A percentile compares a stretch with the other conserved stretches of the same genome.
These are phyloP conservation scores for Characodon lateralis DNA, from an alignment of 2,797 vertebrate species.

Conservation along the genomic window DNA sequence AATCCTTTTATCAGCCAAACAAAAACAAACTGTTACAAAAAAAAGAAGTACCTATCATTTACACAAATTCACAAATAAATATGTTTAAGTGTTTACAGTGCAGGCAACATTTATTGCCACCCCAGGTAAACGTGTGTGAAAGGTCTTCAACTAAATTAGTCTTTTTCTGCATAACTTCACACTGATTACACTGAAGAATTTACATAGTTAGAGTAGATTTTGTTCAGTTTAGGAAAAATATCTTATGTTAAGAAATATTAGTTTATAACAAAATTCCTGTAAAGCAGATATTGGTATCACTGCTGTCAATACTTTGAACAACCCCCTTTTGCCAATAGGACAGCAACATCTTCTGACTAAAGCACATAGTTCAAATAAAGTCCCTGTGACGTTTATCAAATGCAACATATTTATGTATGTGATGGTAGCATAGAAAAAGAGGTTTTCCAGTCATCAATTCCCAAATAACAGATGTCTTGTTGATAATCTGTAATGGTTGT, in stretches of 20 bases:
- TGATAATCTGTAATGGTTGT: not conserved
- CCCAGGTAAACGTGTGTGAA: not conserved
- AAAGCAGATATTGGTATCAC: not conserved
- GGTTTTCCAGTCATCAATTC: not conserved
- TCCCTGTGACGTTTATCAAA: not conserved
- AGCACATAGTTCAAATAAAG: not conserved
- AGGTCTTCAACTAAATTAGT: not conserved
- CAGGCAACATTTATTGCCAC: not conserved
- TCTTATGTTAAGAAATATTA: not conserved
- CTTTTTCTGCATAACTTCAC: not conserved
- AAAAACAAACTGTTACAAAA: constrained; percentile 51
- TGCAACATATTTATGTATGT: not conserved
- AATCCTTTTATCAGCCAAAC: constrained; percentile 59
- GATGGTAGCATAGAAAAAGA: not conserved
- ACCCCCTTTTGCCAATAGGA: not conserved
- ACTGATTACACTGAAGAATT: not conserved
- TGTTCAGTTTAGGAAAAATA: not conserved
- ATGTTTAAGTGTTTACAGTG: not conserved
- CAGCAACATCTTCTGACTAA: not conserved
- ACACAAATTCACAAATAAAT: not conserved
- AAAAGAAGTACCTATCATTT: constrained; percentile 29
- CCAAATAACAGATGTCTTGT: not conserved
- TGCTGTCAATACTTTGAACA: not conserved
- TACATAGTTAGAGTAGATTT: not conserved
- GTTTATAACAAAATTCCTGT: not conserved